Evolutionary conservation across 2,797 vertebrate species (phyloP).

Genomic region (Pyrocephalus nanus): DNA sequence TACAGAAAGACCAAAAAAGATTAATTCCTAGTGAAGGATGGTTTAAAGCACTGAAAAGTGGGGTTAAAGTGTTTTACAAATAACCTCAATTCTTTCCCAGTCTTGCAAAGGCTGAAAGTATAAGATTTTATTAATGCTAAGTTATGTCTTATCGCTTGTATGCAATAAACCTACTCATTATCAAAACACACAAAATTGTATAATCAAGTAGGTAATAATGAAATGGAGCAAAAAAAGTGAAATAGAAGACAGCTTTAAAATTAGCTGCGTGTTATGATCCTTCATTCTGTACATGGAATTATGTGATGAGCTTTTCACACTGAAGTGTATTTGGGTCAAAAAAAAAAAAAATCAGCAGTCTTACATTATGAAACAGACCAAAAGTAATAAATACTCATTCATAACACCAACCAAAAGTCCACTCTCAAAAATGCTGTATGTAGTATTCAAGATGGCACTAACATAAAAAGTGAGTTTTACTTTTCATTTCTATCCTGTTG

Average conservation of each 20-base stretch:
- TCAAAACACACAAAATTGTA: background rate
- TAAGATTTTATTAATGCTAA: background rate
- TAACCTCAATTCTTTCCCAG: background rate
- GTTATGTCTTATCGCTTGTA: background rate
- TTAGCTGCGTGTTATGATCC: background rate
- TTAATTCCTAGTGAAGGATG: background rate
- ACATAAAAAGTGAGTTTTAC: background rate
- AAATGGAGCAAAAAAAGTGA: background rate
- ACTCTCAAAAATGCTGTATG: background rate
- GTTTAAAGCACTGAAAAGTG: background rate
- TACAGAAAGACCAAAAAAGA: background rate
- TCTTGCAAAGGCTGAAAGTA: background rate
- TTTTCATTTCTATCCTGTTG: background rate
- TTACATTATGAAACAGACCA: background rate
- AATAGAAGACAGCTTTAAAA: background rate
- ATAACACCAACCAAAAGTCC: background rate
- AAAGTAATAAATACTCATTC: background rate
- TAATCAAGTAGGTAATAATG: background rate
- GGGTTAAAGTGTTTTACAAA: background rate
- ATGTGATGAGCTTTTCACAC: background rate
- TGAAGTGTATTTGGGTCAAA: background rate
- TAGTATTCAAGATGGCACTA: background rate
- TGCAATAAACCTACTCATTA: background rate
- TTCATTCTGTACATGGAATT: background rate
- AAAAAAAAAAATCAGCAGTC: background rate